Evolutionary conservation across 2,888 invertebrate species (phyloP), one percentile per base, ranked within the genome.

Genomic region (Eumacrocentrus americanus): DNA sequence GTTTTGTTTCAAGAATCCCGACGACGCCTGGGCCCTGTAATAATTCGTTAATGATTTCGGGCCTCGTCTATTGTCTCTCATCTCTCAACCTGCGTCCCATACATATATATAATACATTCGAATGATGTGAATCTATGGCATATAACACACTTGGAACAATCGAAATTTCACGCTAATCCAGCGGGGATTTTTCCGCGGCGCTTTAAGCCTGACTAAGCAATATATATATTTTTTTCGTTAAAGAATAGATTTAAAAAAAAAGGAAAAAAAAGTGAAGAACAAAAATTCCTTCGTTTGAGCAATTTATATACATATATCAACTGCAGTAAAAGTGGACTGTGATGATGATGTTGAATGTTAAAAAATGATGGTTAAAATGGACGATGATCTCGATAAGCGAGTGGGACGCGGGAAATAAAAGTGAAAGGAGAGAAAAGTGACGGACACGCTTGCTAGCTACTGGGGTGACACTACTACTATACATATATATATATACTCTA

Each of bases 1-100:
- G 76, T 75, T 80, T 78, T 78, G 80, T 78, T 80, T 80, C 77
- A 70, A 73, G 69, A 68, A 66, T 64, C 63, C 67, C 64, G 64
- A 62, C 70, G 46, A 51, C 48, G 50, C 38, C 50, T 47, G 47
- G 53, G 35, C 25, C 23, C 14, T n/a, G 53, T 22, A 29, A 47
- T 63, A 60, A 63, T 62, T 65, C 67, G 71, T 71, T 78, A 78
- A 77, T 74, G 77, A 78, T 75, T 68, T 62, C 40, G 56, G 54
- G 56, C 40, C 53, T 44, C 34, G 14, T 60, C n/a, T 44, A 52
- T 47, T 55, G 50, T 35, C 37, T 44, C 12, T 29, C 9, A 25
- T 18, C 40, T n/a, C 20, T 14, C 16, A 47, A 48, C 25, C 44
- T 16, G 55, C 34, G 16, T 37, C 3, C 9, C 35, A 29, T n/a